Evolutionary conservation across 2,888 invertebrate species (phyloP).

Genomic region (Ormyrus nitidulus): DNA sequence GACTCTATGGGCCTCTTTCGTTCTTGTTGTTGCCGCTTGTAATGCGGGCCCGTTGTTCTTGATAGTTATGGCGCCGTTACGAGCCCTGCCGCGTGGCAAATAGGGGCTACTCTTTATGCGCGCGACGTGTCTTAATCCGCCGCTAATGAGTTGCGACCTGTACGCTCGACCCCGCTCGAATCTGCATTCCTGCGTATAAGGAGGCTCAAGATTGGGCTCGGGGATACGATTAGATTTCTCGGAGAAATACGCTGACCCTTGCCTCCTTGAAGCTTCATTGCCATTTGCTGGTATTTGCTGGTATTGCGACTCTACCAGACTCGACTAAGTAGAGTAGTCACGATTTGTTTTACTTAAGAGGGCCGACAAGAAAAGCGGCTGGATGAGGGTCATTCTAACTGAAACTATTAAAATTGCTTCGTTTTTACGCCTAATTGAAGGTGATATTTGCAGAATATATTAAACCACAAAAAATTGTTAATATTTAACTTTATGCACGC

Average conservation of each 20-base stretch:
- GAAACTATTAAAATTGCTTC: too few species aligned
- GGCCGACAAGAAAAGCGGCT: too few species aligned
- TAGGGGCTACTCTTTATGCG: slow-evolving; percentile 62
- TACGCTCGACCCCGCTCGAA: slow-evolving; percentile 51
- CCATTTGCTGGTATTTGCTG: too few species aligned
- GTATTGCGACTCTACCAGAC: too few species aligned
- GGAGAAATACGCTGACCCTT: slow-evolving; percentile 34
- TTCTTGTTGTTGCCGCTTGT: slow-evolving; percentile 5
- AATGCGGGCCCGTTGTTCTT: not conserved
- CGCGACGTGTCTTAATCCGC: slow-evolving; percentile 63
- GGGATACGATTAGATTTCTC: slow-evolving; percentile 33
- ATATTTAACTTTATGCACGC: too few species aligned
- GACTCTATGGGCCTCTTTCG: not conserved
- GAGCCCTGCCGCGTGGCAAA: not conserved
- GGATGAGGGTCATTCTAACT: too few species aligned
- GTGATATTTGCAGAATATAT: too few species aligned
- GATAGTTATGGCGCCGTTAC: not conserved
- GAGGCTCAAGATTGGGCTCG: not conserved
- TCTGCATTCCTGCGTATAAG: slow-evolving; percentile 50
- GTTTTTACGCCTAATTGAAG: too few species aligned
- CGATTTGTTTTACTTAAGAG: too few species aligned
- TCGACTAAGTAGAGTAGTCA: too few species aligned
- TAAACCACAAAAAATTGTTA: too few species aligned
- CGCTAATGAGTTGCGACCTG: slow-evolving; percentile 66
- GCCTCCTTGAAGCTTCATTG: too few species aligned